These are phyloP conservation scores for Zootermopsis nevadensis DNA, from an alignment of 2,888 invertebrate species.

Conservation along the genomic window DNA sequence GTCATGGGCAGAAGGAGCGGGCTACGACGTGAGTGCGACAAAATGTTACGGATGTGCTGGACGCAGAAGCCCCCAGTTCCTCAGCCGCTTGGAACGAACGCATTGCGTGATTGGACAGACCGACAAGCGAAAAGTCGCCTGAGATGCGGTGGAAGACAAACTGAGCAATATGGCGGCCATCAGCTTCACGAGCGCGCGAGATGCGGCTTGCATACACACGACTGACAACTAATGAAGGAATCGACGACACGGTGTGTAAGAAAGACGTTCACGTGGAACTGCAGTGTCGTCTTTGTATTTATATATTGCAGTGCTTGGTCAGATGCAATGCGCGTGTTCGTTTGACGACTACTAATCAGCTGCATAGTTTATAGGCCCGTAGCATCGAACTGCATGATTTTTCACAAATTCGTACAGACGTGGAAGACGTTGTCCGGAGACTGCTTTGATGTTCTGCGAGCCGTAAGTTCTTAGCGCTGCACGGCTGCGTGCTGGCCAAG, in stretches of 20 bases:
- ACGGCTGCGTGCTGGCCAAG: too few relatives aligned
- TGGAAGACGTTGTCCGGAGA: too few relatives aligned
- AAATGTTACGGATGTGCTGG: neutral
- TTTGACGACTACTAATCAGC: too few relatives aligned
- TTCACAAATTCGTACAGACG: too few relatives aligned
- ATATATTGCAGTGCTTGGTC: too few relatives aligned
- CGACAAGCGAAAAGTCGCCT: neutral
- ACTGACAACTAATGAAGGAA: conserved; percentile 11
- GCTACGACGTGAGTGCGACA: neutral
- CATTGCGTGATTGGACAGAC: neutral
- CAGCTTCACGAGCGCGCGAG: neutral
- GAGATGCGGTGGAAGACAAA: too few relatives aligned
- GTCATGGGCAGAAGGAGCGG: neutral
- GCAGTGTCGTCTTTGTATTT: too few relatives aligned
- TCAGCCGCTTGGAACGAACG: conserved; percentile 1
- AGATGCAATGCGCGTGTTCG: too few relatives aligned
- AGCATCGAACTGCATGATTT: too few relatives aligned
- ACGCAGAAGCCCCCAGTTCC: neutral
- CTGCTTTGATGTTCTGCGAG: too few relatives aligned
- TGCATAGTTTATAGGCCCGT: too few relatives aligned
- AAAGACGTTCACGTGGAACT: neutral
- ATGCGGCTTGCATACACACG: conserved; percentile 3
- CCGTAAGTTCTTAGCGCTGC: too few relatives aligned
- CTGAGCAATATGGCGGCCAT: neutral
- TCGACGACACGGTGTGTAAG: neutral